Conservation (phyloP, 35 echinoderm and acorn worm genomes). For the Strongylocentrotus purpuratus region DNA sequence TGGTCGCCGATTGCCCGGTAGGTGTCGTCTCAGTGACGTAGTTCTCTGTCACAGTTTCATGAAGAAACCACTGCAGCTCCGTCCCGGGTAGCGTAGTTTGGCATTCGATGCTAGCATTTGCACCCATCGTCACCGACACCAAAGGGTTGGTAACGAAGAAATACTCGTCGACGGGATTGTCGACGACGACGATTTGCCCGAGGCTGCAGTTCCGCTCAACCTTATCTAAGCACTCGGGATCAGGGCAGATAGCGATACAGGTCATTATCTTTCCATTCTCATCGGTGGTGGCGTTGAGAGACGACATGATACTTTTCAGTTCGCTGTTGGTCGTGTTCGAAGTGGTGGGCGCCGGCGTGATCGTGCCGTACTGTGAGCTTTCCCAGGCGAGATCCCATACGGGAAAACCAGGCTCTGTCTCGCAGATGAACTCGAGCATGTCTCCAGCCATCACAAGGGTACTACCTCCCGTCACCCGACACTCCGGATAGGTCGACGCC, state of each 20-base stretch:
- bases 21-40: background rate
- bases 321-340: background rate
- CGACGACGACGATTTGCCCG: slow-evolving; percentile 14
- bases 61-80: background rate
- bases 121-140: background rate
- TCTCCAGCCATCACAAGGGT: background rate
- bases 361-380: background rate
- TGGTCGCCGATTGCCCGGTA: background rate
- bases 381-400: slow-evolving; percentile 11
- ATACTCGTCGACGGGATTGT: background rate
- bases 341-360: background rate
- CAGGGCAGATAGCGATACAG: background rate
- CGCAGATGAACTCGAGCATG: background rate
- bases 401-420: background rate
- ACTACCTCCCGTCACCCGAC: background rate
- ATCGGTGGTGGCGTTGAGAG: slow-evolving; percentile 9
- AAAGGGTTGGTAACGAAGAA: background rate
- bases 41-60: slow-evolving; percentile 16
- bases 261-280: background rate
- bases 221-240: background rate
- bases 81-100: background rate
- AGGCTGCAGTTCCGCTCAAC: background rate
- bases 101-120: background rate
- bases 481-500: background rate
- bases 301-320: slow-evolving; percentile 3